phyloP scores from a whole-genome alignment of 2,797 vertebrate genomes.

The Leptodactylus fallax region DNA sequence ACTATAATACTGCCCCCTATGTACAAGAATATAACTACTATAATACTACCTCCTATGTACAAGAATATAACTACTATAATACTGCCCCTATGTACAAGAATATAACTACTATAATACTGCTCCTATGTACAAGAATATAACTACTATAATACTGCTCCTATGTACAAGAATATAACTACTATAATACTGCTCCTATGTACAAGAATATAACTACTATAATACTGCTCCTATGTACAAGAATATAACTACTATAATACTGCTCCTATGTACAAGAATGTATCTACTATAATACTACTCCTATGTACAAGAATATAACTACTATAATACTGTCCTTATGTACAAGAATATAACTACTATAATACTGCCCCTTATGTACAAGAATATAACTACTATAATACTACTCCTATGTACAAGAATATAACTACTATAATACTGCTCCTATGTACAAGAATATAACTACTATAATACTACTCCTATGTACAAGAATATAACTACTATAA shows the following conservation, averaged over 20 bases:
- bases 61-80: neutral
- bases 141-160: slow-evolving; percentile 7
- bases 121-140: neutral
- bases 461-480: neutral
- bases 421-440: slow-evolving; percentile 1
- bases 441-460: neutral
- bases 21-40: neutral
- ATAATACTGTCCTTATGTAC: neutral
- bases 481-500: slow-evolving; percentile 5
- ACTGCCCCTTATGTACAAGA: neutral
- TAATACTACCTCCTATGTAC: neutral
- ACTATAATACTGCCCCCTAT: neutral
- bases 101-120: neutral
- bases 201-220: slow-evolving; percentile 1
- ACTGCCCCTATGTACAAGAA: neutral
- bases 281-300: too few species aligned
- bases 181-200: neutral
- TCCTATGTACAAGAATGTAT: neutral
- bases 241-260: slow-evolving; percentile 4
- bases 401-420: neutral
- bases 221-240: slow-evolving; percentile 1
- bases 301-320: slow-evolving; percentile 8
- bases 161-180: neutral
- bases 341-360: neutral
- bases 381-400: slow-evolving; percentile 9